Conservation (phyloP, 2,113 vertebrate species). For the Choloepus hoffmanni region DNA sequence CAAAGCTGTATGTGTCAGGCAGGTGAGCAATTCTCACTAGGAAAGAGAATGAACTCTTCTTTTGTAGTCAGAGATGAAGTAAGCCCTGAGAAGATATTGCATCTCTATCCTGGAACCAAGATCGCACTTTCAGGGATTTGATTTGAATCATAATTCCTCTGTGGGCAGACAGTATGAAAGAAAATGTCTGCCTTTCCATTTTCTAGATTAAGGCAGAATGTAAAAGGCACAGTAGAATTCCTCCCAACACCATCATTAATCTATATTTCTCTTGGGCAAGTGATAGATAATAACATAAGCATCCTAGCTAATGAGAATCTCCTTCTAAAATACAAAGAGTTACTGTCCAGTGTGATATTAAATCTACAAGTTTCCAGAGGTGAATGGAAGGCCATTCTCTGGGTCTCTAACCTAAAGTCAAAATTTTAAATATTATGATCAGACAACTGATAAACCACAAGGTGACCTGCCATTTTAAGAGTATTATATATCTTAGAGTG, state of each 20-base stretch:
- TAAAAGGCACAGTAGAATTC: background rate
- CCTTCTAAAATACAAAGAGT: background rate
- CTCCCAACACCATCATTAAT: background rate
- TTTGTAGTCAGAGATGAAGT: background rate
- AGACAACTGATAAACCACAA: background rate
- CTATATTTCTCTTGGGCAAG: background rate
- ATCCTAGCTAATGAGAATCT: background rate
- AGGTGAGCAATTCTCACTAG: background rate
- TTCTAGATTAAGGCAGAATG: background rate
- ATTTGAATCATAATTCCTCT: conserved; percentile 7
- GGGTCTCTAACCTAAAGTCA: background rate
- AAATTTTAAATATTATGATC: background rate
- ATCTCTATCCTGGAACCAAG: background rate
- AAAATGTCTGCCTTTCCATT: background rate
- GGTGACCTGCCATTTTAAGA: background rate
- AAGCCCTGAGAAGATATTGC: background rate
- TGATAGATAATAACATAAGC: background rate
- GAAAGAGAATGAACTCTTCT: background rate
- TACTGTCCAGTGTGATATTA: background rate
- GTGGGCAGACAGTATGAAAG: background rate
- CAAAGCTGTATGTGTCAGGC: background rate
- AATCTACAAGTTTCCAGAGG: conserved; percentile 2
- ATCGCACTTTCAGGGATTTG: background rate
- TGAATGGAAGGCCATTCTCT: background rate
- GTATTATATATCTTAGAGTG: background rate